Conservation (phyloP, 2,888 invertebrate genomes). For the Cybosia mesomella region DNA sequence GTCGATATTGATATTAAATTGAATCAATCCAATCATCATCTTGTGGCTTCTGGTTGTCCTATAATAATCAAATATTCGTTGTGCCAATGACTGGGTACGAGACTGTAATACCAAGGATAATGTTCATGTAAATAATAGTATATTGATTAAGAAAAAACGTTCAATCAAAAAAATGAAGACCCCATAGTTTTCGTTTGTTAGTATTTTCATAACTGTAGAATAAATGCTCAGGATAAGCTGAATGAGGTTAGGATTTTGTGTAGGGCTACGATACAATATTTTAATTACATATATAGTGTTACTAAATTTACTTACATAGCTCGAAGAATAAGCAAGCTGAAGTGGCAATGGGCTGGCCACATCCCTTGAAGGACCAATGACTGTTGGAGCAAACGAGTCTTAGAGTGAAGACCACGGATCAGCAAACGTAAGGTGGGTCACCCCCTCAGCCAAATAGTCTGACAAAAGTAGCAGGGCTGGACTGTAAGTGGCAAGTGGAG, state of each 20-base stretch:
- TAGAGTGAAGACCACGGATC: neutral
- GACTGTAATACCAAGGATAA: conserved; percentile 24
- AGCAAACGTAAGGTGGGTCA: neutral
- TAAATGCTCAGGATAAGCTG: neutral
- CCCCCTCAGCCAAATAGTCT: too few species aligned
- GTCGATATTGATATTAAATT: conserved; percentile 48
- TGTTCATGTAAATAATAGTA: conserved; percentile 25
- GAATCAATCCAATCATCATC: conserved; percentile 42
- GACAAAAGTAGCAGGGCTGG: too few species aligned
- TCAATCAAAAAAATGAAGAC: neutral
- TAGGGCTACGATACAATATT: neutral
- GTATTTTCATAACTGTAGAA: neutral
- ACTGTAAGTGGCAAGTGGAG: too few species aligned
- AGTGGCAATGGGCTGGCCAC: neutral
- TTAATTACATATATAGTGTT: too few species aligned
- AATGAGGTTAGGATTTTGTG: neutral
- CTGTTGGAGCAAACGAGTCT: neutral
- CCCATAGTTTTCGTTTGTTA: neutral
- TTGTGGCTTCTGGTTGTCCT: conserved; percentile 54
- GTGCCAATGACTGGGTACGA: conserved; percentile 45
- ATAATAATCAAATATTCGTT: conserved; percentile 57
- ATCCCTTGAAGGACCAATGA: neutral
- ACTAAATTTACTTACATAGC: too few species aligned
- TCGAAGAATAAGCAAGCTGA: neutral
- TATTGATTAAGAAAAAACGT: conserved; percentile 20